These are phyloP conservation scores for Nesoenas mayeri DNA, from an alignment of 2,113 vertebrate genomes.

Conservation along the genomic window DNA sequence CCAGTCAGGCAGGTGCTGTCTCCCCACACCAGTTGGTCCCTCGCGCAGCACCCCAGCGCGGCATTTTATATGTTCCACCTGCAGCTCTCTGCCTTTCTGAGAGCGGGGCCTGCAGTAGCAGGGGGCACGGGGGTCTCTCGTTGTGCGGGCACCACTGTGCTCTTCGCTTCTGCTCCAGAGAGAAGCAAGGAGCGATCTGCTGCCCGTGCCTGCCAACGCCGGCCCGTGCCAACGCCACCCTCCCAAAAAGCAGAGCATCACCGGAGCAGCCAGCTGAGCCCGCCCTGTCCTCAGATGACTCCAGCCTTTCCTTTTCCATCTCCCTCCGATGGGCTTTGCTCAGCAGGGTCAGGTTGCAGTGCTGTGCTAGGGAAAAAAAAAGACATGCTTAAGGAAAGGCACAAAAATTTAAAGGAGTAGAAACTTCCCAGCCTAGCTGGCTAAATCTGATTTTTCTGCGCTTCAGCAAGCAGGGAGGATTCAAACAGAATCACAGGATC, in stretches of 20 bases:
- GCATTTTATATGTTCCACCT: not conserved
- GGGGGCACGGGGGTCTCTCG: rapidly evolving
- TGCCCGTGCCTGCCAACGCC: not conserved
- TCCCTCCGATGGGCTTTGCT: not conserved
- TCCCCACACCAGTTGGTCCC: rapidly evolving
- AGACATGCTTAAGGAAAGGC: not conserved
- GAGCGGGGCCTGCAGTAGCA: not conserved
- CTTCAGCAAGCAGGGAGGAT: not conserved
- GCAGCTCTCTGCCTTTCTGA: not conserved
- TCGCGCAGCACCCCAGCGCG: rapidly evolving
- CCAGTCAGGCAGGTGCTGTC: too few relatives aligned
- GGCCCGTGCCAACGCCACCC: too few relatives aligned
- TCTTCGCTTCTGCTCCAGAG: not conserved
- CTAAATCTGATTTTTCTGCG: not conserved
- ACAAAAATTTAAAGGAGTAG: not conserved
- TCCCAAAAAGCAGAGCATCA: not conserved
- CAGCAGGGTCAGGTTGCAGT: not conserved
- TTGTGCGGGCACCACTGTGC: not conserved
- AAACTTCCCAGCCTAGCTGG: not conserved
- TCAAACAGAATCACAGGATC: not conserved
- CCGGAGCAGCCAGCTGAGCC: not conserved
- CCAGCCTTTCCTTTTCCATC: not conserved
- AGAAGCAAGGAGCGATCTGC: not conserved
- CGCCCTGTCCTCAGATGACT: not conserved
- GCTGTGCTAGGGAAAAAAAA: not conserved